A percentile compares a stretch with the other conserved stretches of the same genome.
Conservation (phyloP, 1,140 invertebrate species). For the Trialeurodes vaporariorum region DNA sequence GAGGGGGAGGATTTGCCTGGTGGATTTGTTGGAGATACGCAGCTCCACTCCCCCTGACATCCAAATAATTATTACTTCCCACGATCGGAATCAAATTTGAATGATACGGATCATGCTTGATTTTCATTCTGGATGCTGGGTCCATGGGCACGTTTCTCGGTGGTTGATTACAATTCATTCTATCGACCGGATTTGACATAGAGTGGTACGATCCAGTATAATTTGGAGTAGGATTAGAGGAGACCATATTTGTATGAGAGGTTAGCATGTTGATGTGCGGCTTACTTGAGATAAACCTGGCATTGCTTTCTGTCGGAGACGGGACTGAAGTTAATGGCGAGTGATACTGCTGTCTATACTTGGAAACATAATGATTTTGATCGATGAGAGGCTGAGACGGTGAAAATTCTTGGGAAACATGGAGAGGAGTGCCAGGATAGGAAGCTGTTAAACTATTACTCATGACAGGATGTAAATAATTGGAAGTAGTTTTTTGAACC, state of each 20-base stretch:
- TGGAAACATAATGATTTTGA: constrained; percentile 16
- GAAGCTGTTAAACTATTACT: background rate
- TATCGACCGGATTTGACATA: background rate
- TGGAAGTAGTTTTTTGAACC: background rate
- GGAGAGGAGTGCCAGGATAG: background rate
- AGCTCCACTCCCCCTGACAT: constrained; percentile 47
- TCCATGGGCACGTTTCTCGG: constrained; percentile 21
- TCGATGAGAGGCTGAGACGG: background rate
- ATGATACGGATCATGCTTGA: constrained; percentile 25
- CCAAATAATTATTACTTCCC: constrained; percentile 52
- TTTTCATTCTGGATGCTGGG: constrained; percentile 42
- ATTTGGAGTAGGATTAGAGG: constrained; percentile 38
- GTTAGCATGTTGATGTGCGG: constrained; percentile 53
- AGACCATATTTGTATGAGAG: constrained; percentile 46
- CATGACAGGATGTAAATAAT: background rate
- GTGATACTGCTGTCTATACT: constrained; percentile 27
- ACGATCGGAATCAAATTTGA: constrained; percentile 37
- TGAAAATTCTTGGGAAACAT: background rate
- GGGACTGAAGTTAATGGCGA: constrained; percentile 21
- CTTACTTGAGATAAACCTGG: constrained; percentile 50
- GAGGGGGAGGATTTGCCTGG: constrained; percentile 34
- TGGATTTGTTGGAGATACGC: constrained; percentile 32
- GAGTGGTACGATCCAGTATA: constrained; percentile 35
- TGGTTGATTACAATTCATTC: background rate
- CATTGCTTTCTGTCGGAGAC: constrained; percentile 44